These are phyloP conservation scores for Rafetus swinhoei DNA, from an alignment of 2,113 vertebrate species.

Conservation along the genomic window DNA sequence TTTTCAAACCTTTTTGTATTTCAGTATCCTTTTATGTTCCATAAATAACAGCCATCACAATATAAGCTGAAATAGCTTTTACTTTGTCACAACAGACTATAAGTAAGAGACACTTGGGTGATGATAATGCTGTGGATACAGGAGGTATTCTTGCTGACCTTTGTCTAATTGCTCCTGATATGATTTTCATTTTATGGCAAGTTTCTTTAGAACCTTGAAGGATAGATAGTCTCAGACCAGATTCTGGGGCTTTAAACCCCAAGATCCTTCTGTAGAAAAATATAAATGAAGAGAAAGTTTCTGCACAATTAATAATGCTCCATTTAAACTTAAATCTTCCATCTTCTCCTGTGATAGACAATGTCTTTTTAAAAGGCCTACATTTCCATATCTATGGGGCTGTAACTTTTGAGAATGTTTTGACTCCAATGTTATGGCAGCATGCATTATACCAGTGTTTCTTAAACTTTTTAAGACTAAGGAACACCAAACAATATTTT, in stretches of 20 bases:
- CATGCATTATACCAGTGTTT: neutral
- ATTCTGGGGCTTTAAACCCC: slow-evolving; percentile 26
- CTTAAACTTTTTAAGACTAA: too few species aligned
- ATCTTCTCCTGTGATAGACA: neutral
- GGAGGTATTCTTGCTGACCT: slow-evolving; percentile 58
- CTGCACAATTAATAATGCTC: slow-evolving; percentile 25
- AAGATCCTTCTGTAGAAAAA: neutral
- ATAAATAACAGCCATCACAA: slow-evolving; percentile 78
- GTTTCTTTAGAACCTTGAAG: slow-evolving; percentile 44
- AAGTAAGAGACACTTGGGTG: slow-evolving; percentile 73
- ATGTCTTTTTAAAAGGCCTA: neutral
- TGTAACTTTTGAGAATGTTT: slow-evolving; percentile 7
- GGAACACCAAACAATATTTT: too few species aligned
- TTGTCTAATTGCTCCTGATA: slow-evolving; percentile 72
- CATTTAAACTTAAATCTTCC: neutral
- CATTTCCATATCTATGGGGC: neutral
- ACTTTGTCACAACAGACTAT: slow-evolving; percentile 75
- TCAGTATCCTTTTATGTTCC: slow-evolving; percentile 81
- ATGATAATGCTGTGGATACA: slow-evolving; percentile 32
- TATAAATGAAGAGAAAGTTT: slow-evolving; percentile 8
- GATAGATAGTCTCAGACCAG: slow-evolving; percentile 34
- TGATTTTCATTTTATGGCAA: slow-evolving; percentile 34
- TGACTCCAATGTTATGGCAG: neutral
- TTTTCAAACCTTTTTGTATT: slow-evolving; percentile 80
- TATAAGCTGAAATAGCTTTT: slow-evolving; percentile 80